Evolutionary conservation across 2,113 vertebrate genomes (phyloP).

Genomic region (Coptodon bakossiorum): DNA sequence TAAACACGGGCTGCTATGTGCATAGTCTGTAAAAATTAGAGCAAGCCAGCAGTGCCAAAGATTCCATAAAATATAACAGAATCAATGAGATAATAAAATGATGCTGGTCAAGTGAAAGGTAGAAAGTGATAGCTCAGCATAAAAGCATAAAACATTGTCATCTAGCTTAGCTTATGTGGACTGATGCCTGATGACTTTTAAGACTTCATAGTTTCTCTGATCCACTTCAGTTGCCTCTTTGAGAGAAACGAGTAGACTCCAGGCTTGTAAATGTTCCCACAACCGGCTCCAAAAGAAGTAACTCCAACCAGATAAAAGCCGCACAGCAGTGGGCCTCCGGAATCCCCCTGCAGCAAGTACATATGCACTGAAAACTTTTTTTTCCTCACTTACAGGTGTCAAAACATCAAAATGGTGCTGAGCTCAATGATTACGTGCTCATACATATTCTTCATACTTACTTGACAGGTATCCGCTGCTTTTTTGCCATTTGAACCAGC

Average conservation of each 20-base stretch:
- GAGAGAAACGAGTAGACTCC: constrained; percentile 58
- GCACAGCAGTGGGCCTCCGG: constrained; percentile 65
- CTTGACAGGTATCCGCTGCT: neutral
- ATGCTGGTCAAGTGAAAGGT: neutral
- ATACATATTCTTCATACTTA: neutral
- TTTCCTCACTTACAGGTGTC: neutral
- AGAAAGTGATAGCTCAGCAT: neutral
- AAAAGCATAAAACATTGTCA: neutral
- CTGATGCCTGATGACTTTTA: neutral
- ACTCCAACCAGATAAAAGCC: constrained; percentile 22
- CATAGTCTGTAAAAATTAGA: neutral
- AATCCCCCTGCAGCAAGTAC: constrained; percentile 53
- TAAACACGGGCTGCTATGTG: neutral
- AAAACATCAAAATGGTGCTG: rapidly evolving
- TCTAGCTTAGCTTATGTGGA: rapidly evolving
- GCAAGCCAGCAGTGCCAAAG: neutral
- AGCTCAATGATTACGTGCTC: rapidly evolving
- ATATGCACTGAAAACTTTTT: neutral
- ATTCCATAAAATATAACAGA: neutral
- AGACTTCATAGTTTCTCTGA: neutral
- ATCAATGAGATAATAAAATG: neutral
- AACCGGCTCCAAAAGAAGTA: constrained; percentile 20
- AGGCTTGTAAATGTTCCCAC: constrained; percentile 7
- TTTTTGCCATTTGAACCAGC: neutral
- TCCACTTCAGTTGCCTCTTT: neutral